Evolutionary conservation across 1,140 invertebrate species (phyloP), one percentile per base, ranked within the genome.

Genomic region (Chlorops oryzae): DNA sequence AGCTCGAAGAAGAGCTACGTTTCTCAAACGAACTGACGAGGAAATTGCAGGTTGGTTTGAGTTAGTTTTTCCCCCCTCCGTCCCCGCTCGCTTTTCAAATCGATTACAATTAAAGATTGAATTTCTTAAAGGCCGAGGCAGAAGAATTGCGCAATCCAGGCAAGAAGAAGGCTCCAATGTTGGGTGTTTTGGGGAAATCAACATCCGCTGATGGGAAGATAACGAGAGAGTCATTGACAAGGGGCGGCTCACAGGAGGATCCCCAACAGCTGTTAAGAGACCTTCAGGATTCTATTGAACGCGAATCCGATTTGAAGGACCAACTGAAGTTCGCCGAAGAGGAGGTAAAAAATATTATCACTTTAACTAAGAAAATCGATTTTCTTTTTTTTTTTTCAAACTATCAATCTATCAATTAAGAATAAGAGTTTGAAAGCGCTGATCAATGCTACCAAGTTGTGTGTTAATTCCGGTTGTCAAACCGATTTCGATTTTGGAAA

Each of bases 291-390:
- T 87, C 88, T 7, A 75, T 92, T 40, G 93, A 97, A 75, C 73
- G 93, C 23, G 93, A 97, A 73, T 90, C 88, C 5, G 93, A 97
- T 75, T 74, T 96, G 0, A 81, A 90, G 54, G 91, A 96, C 71
- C 91, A 96, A 70, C 70, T 96, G 7, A 83, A 84, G 52, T 93
- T 91, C 72, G 83, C 90, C 22, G 90, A 94, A 74, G 90, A 93
- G 74, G 90, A 96, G 80, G 83, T 81, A 69, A 68, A 49, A 53
- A 54, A 50, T 24, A 44, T 10, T n/a, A n/a, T 44, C 10, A 44
- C 12, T 25, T 25, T n/a, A 20, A 15, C 3, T 3, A 35, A 35
- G 34, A 9, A 9, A 9, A 9, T 5, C n/a, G n/a, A n/a, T n/a
- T n/a, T n/a, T n/a, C n/a, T n/a, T n/a, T n/a, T n/a, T n/a, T n/a